phyloP scores from a whole-genome alignment of 2,888 invertebrate species.

The Pecten maximus region DNA sequence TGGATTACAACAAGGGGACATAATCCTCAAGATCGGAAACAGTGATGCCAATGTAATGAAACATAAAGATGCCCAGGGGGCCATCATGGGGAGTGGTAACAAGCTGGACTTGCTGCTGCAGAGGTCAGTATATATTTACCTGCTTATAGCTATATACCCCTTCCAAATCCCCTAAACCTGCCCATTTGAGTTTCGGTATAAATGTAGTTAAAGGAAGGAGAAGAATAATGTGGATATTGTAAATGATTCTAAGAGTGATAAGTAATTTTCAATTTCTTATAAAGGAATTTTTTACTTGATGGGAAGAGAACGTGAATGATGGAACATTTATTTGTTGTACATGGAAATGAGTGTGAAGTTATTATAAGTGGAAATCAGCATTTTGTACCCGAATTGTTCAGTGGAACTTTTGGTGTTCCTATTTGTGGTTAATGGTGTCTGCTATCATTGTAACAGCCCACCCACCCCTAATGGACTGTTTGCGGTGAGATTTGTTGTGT shows the following conservation, averaged over 20 bases:
- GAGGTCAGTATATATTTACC: conserved; percentile 69
- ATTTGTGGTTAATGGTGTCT: neutral
- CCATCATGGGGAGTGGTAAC: conserved; percentile 79
- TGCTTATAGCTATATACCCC: neutral
- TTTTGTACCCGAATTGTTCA: neutral
- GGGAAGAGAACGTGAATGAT: too few relatives aligned
- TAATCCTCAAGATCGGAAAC: conserved; percentile 80
- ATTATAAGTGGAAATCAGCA: neutral
- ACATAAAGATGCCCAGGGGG: conserved; percentile 82
- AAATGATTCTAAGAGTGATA: too few relatives aligned
- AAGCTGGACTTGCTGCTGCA: conserved; percentile 78
- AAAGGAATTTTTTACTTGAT: too few relatives aligned
- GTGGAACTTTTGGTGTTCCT: neutral
- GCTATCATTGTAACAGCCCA: conserved; percentile 32
- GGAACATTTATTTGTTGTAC: too few relatives aligned
- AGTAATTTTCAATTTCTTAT: too few relatives aligned
- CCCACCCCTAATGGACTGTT: neutral
- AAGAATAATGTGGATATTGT: too few relatives aligned
- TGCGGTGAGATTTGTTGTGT: conserved; percentile 7
- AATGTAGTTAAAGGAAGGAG: neutral
- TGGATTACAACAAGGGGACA: conserved; percentile 81
- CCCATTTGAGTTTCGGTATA: neutral
- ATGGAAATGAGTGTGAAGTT: neutral
- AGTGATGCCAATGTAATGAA: conserved; percentile 71
- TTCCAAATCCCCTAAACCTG: neutral